A percentile compares a stretch with the other conserved stretches of the same genome.
Evolutionary conservation across 2,113 vertebrate genomes (phyloP).

Genomic region (Neolamprologus fasciatus): DNA sequence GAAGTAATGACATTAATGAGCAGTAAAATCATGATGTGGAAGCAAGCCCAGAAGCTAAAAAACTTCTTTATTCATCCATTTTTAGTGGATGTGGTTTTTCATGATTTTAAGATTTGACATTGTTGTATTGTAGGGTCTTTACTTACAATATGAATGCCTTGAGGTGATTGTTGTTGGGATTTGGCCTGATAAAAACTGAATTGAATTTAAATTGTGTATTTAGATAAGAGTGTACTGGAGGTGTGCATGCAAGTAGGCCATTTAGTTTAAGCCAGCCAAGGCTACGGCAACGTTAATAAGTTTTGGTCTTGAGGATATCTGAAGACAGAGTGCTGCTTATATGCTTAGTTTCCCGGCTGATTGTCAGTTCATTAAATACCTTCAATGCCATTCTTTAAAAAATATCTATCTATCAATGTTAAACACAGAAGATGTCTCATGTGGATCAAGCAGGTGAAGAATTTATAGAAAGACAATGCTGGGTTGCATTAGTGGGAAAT

Average conservation of each 20-base stretch:
- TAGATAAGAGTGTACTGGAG: neutral
- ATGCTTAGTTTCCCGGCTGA: neutral
- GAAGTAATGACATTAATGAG: neutral
- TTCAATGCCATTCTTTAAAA: neutral
- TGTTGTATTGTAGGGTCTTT: neutral
- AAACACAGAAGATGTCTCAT: neutral
- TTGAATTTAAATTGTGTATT: neutral
- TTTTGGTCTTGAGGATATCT: neutral
- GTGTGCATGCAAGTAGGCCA: neutral
- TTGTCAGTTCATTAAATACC: neutral
- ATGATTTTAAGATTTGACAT: neutral
- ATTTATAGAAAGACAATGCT: neutral
- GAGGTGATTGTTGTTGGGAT: neutral
- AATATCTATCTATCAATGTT: neutral
- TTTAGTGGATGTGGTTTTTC: neutral
- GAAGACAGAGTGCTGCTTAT: neutral
- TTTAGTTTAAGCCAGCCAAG: neutral
- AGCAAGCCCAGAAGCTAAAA: neutral
- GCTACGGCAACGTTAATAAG: neutral
- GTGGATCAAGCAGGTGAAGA: neutral
- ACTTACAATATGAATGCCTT: neutral
- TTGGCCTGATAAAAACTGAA: neutral
- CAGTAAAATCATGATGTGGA: neutral
- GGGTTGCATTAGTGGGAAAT: neutral
- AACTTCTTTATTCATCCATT: fast-evolving